A percentile compares a stretch with the other conserved stretches of the same genome.
Evolutionary conservation across 2,113 vertebrate genomes (phyloP).

Genomic region (Delphinapterus leucas): DNA sequence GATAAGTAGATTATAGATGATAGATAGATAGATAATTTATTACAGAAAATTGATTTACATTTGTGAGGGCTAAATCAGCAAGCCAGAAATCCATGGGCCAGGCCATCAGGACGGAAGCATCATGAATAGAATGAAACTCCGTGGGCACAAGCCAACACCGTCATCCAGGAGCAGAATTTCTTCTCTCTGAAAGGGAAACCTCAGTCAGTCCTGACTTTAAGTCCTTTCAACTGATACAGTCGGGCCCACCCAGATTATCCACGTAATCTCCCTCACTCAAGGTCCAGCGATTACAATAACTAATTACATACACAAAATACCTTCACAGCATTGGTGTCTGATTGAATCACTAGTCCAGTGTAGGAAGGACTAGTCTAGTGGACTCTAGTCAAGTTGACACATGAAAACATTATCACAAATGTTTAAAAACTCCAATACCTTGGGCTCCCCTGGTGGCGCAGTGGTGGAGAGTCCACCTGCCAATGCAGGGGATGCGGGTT

Average conservation of each 20-base stretch:
- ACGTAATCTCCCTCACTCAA: neutral
- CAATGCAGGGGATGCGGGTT: too few relatives aligned
- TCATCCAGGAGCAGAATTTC: neutral
- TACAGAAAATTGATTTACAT: neutral
- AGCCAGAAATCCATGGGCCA: neutral
- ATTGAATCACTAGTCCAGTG: neutral
- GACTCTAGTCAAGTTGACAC: neutral
- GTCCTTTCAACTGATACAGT: neutral
- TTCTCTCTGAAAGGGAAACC: neutral
- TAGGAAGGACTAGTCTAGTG: neutral
- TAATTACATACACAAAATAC: neutral
- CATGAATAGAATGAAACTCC: neutral
- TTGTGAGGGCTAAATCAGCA: neutral
- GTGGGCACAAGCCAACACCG: accelerated
- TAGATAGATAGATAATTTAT: neutral
- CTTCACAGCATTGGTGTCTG: neutral
- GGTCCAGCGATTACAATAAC: neutral
- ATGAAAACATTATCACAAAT: neutral
- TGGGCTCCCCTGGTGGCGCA: too few relatives aligned
- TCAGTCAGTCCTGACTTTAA: neutral
- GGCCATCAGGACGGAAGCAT: neutral
- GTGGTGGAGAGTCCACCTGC: too few relatives aligned
- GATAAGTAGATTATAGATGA: too few relatives aligned
- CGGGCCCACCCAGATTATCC: neutral
- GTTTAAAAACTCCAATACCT: neutral